These are phyloP conservation scores for Agonopterix heracliana DNA, from an alignment of 2,888 invertebrate genomes.

Conservation along the genomic window DNA sequence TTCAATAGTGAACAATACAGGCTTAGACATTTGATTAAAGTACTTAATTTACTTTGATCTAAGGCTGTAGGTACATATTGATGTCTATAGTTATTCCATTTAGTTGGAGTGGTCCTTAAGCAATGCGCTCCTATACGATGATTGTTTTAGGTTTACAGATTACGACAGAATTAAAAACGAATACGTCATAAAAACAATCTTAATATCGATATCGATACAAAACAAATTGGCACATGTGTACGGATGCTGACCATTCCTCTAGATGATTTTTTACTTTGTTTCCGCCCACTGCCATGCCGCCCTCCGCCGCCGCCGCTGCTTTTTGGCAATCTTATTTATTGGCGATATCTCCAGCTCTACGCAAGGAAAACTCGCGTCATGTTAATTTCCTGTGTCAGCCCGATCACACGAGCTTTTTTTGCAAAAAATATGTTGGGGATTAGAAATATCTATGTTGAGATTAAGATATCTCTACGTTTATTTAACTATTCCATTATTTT, in stretches of 20 bases:
- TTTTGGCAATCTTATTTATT: slow-evolving; percentile 71
- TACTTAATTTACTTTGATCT: no score
- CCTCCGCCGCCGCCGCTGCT: slow-evolving; percentile 33
- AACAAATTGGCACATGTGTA: neutral
- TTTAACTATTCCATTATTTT: neutral
- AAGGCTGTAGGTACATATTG: no score
- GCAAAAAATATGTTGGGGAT: slow-evolving; percentile 6
- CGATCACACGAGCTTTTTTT: slow-evolving; percentile 27
- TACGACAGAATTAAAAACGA: no score
- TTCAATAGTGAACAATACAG: no score
- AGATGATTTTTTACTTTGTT: slow-evolving; percentile 54
- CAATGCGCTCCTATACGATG: no score
- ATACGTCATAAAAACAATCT: no score
- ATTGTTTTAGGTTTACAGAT: no score
- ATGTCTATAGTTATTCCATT: no score
- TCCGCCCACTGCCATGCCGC: slow-evolving; percentile 41
- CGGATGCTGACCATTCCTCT: slow-evolving; percentile 24
- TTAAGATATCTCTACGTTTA: no score
- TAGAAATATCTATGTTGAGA: slow-evolving; percentile 17
- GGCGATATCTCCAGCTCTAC: slow-evolving; percentile 48
- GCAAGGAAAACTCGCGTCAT: slow-evolving; percentile 61
- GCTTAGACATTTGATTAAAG: no score
- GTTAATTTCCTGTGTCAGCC: slow-evolving; percentile 65
- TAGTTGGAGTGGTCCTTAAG: no score
- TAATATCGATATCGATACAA: slow-evolving; percentile 18